Percentiles rank a stretch among this genome's conserved stretches.
Conservation (phyloP, 1,140 invertebrate species). For the Drosophila takahashii region DNA sequence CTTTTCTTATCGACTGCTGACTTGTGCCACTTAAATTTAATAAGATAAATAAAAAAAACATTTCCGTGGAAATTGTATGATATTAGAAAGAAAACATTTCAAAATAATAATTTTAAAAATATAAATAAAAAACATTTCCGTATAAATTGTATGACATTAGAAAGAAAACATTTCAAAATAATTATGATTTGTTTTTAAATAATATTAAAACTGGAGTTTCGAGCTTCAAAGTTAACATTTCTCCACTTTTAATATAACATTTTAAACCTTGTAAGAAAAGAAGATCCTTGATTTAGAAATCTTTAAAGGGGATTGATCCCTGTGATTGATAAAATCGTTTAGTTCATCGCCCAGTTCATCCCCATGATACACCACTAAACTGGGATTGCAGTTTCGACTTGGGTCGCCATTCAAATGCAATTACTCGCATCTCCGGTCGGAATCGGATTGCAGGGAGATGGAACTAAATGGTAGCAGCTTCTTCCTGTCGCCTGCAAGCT, state of each 20-base stretch:
- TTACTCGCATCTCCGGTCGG: slow-evolving; percentile 74
- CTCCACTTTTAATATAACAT: background rate
- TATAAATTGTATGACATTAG: too few relatives aligned
- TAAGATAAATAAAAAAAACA: too few relatives aligned
- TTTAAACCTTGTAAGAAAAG: background rate
- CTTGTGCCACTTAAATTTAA: too few relatives aligned
- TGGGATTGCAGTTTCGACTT: background rate
- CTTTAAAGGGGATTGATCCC: background rate
- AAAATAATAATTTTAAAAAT: too few relatives aligned
- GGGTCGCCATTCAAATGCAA: slow-evolving; percentile 61
- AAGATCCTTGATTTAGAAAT: background rate
- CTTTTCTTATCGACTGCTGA: too few relatives aligned
- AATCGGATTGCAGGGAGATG: slow-evolving; percentile 35
- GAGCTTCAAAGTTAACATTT: background rate
- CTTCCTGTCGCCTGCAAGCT: slow-evolving; percentile 65
- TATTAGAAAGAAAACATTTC: too few relatives aligned
- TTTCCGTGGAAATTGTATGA: too few relatives aligned
- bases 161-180: too few relatives aligned
- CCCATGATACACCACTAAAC: slow-evolving; percentile 3
- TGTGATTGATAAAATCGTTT: slow-evolving; percentile 32
- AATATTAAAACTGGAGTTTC: too few relatives aligned
- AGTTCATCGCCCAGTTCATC: slow-evolving; percentile 30
- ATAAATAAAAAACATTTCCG: too few relatives aligned
- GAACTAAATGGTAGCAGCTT: slow-evolving; percentile 77
- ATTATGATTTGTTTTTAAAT: too few relatives aligned